Conservation (phyloP, 2,888 invertebrate species). For the Pterobdella sp. region DNA sequence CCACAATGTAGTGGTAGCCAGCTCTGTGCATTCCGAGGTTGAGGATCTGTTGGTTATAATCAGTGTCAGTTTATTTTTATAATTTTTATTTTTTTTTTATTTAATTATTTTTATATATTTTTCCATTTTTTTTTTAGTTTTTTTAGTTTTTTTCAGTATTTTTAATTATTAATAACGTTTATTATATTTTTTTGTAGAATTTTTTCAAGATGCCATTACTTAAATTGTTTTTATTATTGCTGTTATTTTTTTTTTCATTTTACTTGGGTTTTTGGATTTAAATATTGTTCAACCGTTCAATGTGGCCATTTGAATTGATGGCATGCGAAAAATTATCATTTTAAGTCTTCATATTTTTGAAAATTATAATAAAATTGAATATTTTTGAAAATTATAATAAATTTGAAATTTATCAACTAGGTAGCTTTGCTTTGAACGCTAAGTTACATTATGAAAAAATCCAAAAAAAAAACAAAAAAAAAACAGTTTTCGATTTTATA, state of each 20-base stretch:
- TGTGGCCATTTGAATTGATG: too few relatives aligned
- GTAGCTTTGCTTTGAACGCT: too few relatives aligned
- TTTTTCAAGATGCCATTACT: neutral
- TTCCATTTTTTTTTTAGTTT: neutral
- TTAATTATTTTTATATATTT: neutral
- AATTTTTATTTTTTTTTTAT: neutral
- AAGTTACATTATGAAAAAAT: too few relatives aligned
- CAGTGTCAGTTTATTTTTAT: neutral
- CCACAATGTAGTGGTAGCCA: slow-evolving; percentile 48
- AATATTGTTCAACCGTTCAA: too few relatives aligned
- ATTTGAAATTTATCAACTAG: too few relatives aligned
- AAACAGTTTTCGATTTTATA: too few relatives aligned
- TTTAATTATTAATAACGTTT: neutral
- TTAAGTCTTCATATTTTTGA: too few relatives aligned
- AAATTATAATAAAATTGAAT: too few relatives aligned
- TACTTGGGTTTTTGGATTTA: too few relatives aligned
- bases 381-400: too few relatives aligned
- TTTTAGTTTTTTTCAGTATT: neutral
- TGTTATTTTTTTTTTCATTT: neutral
- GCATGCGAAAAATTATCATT: too few relatives aligned
- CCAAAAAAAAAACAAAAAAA: too few relatives aligned
- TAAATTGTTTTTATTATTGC: neutral
- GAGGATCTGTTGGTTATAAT: slow-evolving; percentile 41
- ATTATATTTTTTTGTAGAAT: neutral
- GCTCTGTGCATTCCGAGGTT: slow-evolving; percentile 49